Percentiles rank a stretch among this genome's conserved stretches.
Evolutionary conservation across 2,113 vertebrate species (phyloP).

Genomic region (Neogale vison): DNA sequence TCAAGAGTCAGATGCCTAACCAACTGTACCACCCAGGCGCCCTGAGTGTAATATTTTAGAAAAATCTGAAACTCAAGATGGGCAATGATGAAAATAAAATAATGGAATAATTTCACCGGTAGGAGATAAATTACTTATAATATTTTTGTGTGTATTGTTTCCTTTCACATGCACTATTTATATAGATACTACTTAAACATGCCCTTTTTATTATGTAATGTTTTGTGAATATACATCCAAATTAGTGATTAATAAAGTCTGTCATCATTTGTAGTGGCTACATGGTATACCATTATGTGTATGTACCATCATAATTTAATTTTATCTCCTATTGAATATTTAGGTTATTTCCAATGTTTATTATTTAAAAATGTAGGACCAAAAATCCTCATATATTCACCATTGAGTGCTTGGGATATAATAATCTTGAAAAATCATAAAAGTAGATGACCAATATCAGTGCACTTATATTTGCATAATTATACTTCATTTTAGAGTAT

Average conservation of each 20-base stretch:
- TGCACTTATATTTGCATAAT: neutral
- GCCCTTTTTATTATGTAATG: neutral
- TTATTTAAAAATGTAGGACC: conserved; percentile 27
- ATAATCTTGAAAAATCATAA: neutral
- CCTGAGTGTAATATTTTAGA: neutral
- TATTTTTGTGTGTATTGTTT: neutral
- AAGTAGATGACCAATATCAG: neutral
- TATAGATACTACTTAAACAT: neutral
- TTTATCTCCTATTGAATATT: neutral
- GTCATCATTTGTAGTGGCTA: neutral
- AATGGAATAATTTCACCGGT: neutral
- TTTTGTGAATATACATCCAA: conserved; percentile 3
- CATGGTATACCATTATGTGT: neutral
- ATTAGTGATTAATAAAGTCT: neutral
- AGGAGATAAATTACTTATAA: neutral
- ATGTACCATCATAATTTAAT: conserved; percentile 2
- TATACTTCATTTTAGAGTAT: conserved; percentile 26
- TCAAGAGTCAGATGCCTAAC: neutral
- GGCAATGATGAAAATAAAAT: conserved; percentile 33
- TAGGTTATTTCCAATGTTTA: conserved; percentile 3
- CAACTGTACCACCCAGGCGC: neutral
- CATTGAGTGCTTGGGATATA: conserved; percentile 3
- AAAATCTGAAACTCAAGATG: conserved; percentile 13
- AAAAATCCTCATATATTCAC: neutral
- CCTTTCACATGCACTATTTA: neutral